phyloP scores from a whole-genome alignment of 2,888 invertebrate genomes.

The Coleophora deauratella region DNA sequence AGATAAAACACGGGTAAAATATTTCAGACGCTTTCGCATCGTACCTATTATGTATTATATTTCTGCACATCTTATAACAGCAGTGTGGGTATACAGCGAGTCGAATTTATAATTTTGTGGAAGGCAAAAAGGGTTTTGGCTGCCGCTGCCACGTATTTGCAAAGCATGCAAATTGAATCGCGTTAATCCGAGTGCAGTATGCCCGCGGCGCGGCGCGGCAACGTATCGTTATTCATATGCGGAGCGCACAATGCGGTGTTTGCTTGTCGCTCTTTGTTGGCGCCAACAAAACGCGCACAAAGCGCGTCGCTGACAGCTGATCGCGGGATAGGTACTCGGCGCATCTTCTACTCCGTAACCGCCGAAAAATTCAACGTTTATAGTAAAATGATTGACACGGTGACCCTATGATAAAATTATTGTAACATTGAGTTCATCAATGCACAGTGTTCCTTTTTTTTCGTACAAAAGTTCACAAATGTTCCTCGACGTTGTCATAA shows the following conservation, averaged over 20 bases:
- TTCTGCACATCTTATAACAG: too few species aligned
- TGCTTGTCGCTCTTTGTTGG: constrained; percentile 63
- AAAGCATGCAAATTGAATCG: constrained; percentile 55
- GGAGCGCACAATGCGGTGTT: constrained; percentile 55
- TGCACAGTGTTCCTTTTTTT: too few species aligned
- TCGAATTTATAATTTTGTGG: constrained; percentile 19
- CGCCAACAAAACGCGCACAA: constrained; percentile 47
- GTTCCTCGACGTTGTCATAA: too few species aligned
- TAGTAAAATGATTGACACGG: too few species aligned
- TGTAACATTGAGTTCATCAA: too few species aligned
- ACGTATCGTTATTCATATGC: constrained; percentile 59
- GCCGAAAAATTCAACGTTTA: too few species aligned
- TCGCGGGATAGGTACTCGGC: constrained; percentile 18
- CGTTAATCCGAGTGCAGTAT: constrained; percentile 48
- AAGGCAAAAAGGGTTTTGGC: constrained; percentile 25
- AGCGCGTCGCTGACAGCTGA: constrained; percentile 56
- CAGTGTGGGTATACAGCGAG: neutral
- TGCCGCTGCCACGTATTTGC: constrained; percentile 32
- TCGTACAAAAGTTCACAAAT: too few species aligned
- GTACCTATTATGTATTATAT: too few species aligned
- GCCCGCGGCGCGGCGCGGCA: constrained; percentile 41
- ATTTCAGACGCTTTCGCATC: constrained; percentile 22
- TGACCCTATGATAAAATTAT: too few species aligned
- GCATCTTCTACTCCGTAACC: neutral
- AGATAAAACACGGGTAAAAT: constrained; percentile 34